Evolutionary conservation across 2,888 invertebrate species (phyloP).

Genomic region (Trissoscelio sp.): DNA sequence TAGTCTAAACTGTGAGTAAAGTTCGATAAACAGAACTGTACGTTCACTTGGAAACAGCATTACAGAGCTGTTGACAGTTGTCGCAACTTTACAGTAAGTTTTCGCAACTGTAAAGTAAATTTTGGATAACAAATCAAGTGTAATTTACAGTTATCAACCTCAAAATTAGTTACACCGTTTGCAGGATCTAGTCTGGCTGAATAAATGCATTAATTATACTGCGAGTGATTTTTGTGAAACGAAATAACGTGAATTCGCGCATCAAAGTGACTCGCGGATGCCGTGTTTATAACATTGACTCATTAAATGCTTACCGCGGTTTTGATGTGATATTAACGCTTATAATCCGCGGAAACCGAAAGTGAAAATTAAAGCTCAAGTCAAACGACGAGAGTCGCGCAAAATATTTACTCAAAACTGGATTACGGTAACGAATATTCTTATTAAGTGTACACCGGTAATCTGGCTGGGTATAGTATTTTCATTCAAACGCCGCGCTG

Average conservation of each 20-base stretch:
- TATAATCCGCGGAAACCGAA: constrained; percentile 22
- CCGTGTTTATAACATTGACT: background rate
- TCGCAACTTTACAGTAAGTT: constrained; percentile 41
- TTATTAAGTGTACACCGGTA: constrained; percentile 22
- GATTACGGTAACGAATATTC: constrained; percentile 13
- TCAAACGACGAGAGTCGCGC: background rate
- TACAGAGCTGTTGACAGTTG: constrained; percentile 48
- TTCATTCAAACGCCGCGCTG: constrained; percentile 29
- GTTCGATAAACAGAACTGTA: constrained; percentile 45
- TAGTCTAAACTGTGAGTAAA: constrained; percentile 38
- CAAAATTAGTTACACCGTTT: constrained; percentile 3
- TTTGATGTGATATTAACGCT: constrained; percentile 26
- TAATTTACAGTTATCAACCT: constrained; percentile 38
- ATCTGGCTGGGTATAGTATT: constrained; percentile 27
- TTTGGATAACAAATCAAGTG: constrained; percentile 39
- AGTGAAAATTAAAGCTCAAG: constrained; percentile 27
- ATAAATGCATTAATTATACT: constrained; percentile 21
- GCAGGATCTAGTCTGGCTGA: background rate
- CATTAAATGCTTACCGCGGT: background rate
- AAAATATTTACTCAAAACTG: constrained; percentile 26
- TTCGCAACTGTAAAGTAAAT: constrained; percentile 43
- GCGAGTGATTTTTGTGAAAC: background rate
- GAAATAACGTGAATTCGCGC: background rate
- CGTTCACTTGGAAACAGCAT: constrained; percentile 40
- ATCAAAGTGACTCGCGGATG: background rate